A percentile compares a stretch with the other conserved stretches of the same genome.
Conservation (phyloP, 2,888 invertebrate species). For the Athalia circularis region DNA sequence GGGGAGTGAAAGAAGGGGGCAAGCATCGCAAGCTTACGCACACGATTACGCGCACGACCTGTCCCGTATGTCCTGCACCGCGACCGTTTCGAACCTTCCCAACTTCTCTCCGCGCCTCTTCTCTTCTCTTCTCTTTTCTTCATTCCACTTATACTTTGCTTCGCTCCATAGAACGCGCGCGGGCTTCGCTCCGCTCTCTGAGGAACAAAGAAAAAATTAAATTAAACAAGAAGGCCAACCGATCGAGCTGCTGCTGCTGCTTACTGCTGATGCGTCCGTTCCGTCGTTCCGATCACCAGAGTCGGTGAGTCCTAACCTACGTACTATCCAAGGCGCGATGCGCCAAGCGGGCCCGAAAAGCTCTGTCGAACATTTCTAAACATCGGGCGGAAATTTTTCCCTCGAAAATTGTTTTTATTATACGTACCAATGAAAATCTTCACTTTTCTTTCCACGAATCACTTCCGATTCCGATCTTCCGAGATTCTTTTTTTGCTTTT, state of each 20-base stretch:
- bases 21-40: no score
- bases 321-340: slow-evolving; percentile 30
- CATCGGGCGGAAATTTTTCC: background rate
- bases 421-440: no score
- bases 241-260: background rate
- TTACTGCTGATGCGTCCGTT: background rate
- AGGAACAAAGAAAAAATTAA: slow-evolving; percentile 38
- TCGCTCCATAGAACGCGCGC: background rate
- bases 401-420: no score
- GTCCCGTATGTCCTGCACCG: no score
- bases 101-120: no score
- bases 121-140: background rate
- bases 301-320: slow-evolving; percentile 23
- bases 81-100: no score
- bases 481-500: background rate
- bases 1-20: no score
- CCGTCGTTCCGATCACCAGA: background rate
- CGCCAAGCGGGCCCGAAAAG: background rate
- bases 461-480: no score
- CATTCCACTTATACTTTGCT: background rate
- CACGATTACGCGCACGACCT: no score
- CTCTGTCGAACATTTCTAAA: background rate
- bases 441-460: no score
- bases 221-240: slow-evolving; percentile 23
- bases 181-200: background rate